Base-by-base conservation (phyloP, 2,113 vertebrate species). In the Entomyzon cyanotis region DNA sequence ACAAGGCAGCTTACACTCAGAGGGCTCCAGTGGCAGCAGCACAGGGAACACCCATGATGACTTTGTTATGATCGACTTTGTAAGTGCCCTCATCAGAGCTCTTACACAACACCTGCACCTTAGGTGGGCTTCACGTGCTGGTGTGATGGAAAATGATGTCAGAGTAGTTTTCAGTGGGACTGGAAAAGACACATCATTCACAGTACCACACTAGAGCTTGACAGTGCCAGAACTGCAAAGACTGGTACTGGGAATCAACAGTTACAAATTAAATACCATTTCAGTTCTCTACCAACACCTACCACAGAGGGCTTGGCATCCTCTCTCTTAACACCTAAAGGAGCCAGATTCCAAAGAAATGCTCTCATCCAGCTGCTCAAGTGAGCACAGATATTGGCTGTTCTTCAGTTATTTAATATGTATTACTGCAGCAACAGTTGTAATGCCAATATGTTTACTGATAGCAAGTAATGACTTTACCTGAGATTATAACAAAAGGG, bases 1-100 rank as follows among this genome's bases (percentile, higher is more conserved):
- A 44, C 99, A 99, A 79, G 98, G 98, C 96, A 99, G 99, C 95
- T 98, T 99, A 79, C 99, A 99, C 89, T 99, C 99, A 0, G 98
- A 99, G 71, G 98, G 98, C 95, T 99, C 99, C 64, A 99, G 98
- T 25, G 98, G 98, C 19, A 98, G 98, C 87, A 99, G 98, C 95
- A 95, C 97, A 5, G 98, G 98, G 50, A 98, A 98, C 73, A 94
- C 98, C 37, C 99, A 99, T 0, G 99, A 99, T 5, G 99, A 99
- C 97, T 99, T 99, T 23, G 99, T 99, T 84, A 99, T 99, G 99
- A 97, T 99, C 2, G 99, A 99, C 96, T 99, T 99, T 84, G 99
- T 99, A 98, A 97, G 99, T 98, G 82, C 63, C 63, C 56, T 78
- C 28, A 17, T 60, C 59, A 25, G 53, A 70, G 42, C 64, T 96